These are phyloP conservation scores for Meteorus colon DNA, from an alignment of 2,888 invertebrate species.

Conservation along the genomic window DNA sequence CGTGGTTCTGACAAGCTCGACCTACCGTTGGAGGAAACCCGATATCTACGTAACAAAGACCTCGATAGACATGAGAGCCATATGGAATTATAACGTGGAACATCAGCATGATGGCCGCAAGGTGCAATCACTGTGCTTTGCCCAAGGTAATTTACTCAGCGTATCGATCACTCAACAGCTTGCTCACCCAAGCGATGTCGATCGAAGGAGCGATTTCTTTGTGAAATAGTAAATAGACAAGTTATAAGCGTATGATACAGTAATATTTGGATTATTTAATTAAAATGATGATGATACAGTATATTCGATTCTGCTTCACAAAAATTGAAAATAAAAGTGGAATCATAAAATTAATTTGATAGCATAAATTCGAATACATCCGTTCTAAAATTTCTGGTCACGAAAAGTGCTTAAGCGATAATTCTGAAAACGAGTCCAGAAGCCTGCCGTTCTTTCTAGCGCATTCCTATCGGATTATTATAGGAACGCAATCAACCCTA, in stretches of 20 bases:
- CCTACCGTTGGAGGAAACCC: slow-evolving; percentile 38
- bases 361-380: slow-evolving; percentile 14
- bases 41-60: slow-evolving; percentile 41
- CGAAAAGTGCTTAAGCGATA: slow-evolving; percentile 45
- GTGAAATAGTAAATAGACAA: background rate
- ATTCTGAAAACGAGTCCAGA: slow-evolving; percentile 44
- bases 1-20: slow-evolving; percentile 64
- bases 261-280: too few relatives aligned
- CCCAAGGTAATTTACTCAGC: slow-evolving; percentile 31
- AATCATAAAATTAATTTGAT: slow-evolving; percentile 9
- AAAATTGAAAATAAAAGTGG: too few relatives aligned
- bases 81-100: slow-evolving; percentile 28
- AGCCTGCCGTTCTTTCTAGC: slow-evolving; percentile 55
- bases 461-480: slow-evolving; percentile 63
- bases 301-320: too few relatives aligned
- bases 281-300: too few relatives aligned
- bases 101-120: slow-evolving; percentile 28
- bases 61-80: slow-evolving; percentile 18
- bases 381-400: slow-evolving; percentile 11
- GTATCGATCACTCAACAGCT: slow-evolving; percentile 33
- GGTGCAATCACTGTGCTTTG: slow-evolving; percentile 34
- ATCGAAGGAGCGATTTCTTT: background rate
- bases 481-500: slow-evolving; percentile 64
- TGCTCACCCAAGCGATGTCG: background rate
- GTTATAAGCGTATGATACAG: too few relatives aligned